These are phyloP conservation scores for Stegostoma tigrinum DNA, from an alignment of 2,113 vertebrate genomes.

Conservation along the genomic window DNA sequence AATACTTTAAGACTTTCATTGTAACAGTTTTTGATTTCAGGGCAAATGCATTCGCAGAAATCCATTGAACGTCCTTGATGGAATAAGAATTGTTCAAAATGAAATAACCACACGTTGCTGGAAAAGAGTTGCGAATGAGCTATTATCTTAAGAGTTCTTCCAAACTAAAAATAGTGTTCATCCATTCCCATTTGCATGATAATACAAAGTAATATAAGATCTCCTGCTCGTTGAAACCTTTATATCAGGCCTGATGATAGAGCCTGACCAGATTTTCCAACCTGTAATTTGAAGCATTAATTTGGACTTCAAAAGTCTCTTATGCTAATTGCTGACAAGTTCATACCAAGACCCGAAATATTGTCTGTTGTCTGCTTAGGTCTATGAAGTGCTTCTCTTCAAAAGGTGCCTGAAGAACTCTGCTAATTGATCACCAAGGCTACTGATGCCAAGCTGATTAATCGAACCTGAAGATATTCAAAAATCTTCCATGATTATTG, in stretches of 20 bases:
- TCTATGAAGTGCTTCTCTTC: no score
- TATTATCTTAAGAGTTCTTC: not conserved
- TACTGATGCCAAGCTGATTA: no score
- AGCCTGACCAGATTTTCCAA: no score
- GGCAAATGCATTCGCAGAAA: not conserved
- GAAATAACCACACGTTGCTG: not conserved
- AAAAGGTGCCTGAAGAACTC: no score
- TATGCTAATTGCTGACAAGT: not conserved
- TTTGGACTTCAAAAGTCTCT: not conserved
- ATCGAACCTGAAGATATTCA: no score
- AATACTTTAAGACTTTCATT: not conserved
- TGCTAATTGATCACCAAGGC: no score
- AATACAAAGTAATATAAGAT: not conserved
- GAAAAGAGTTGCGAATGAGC: not conserved
- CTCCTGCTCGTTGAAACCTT: not conserved
- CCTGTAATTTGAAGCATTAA: not conserved
- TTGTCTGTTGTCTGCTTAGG: no score
- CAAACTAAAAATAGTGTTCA: not conserved
- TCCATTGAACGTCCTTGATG: not conserved
- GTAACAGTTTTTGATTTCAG: not conserved
- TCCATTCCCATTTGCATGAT: not conserved
- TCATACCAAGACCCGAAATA: not conserved
- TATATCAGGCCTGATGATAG: not conserved
- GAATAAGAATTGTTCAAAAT: not conserved
- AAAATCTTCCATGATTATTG: no score